Evolutionary conservation across 2,797 vertebrate genomes (phyloP), one percentile per base, ranked within the genome.

Genomic region (Sarcophilus harrisii): DNA sequence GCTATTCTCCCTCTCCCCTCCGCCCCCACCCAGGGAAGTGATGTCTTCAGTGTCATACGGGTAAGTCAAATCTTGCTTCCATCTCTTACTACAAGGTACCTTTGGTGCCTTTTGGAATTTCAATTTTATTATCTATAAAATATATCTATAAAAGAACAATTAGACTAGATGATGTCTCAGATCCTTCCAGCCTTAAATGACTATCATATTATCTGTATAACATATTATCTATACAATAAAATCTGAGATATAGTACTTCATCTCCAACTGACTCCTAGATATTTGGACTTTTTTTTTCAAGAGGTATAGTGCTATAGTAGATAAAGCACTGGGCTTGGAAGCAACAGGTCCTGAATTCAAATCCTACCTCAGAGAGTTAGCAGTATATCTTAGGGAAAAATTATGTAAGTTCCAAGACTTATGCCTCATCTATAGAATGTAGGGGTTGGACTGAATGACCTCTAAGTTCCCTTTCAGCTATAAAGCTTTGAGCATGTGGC

Each of bases 381-480:
- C n/a, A 13, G 0, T 91, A 29, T 93, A n/a, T 38, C 94, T 95
- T 91, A 49, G 45, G 92, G 11, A 38, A n/a, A 94, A 12, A 57
- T 58, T 96, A 32, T 30, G 93, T 96, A 91, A 87, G 5, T 55
- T 87, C 60, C 94, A 57, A 1, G 57, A 92, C 16, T 6, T 6
- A 58, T 94, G 92, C 18, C 73, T 90, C 91, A 93, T 57, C 27
- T 32, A 10, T 87, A 94, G 66, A 93, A 91, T 91, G 29, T 45
- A 4, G 4, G 30, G 1, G 32, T 66, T n/a, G 5, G 1, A 32
- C 12, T 66, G 62, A 66, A 32, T 66, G 32, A 66, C 13, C 32
- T n/a, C 1, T 32, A 14, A 32, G 32, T 14, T 66, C 14, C 62
- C 62, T n/a, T n/a, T 66, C 62, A 66, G 62, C 32, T 66, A 13